A percentile compares a stretch with the other conserved stretches of the same genome.
Conservation (phyloP, 30 jellyfish, hydroid and myxozoan genomes). For the Turritopsis rubra region DNA sequence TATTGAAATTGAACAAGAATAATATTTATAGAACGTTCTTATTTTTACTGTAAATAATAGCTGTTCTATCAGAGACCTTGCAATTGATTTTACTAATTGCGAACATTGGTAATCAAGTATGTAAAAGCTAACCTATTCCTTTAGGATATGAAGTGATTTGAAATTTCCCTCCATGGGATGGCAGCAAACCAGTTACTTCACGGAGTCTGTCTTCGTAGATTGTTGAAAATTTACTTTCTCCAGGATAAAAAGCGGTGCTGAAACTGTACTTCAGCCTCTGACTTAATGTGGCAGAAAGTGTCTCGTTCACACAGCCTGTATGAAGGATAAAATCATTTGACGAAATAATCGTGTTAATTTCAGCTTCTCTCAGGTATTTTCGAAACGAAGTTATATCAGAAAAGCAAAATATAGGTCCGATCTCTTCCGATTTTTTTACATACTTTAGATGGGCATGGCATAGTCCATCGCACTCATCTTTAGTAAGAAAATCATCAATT, state of each 20-base stretch:
- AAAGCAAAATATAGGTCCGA: constrained; percentile 66
- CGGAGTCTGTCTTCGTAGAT: constrained; percentile 47
- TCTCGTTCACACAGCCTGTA: constrained; percentile 63
- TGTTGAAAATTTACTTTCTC: constrained; percentile 66
- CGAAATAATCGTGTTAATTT: constrained; percentile 8
- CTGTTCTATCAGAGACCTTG: no score
- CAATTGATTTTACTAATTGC: no score
- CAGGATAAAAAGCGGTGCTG: constrained; percentile 83
- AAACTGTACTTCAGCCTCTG: constrained; percentile 45
- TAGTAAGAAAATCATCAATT: constrained; percentile 59
- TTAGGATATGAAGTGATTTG: constrained; percentile 70
- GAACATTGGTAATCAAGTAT: not conserved
- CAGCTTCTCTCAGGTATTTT: constrained; percentile 47
- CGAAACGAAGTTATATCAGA: constrained; percentile 53
- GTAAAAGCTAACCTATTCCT: constrained; percentile 47
- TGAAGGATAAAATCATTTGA: constrained; percentile 45
- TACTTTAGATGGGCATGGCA: constrained; percentile 54
- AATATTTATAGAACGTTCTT: no score
- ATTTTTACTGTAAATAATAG: no score
- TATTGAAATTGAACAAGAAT: no score
- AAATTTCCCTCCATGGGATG: constrained; percentile 75
- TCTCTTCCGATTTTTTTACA: constrained; percentile 30
- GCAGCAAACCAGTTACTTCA: constrained; percentile 46
- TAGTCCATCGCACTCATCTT: constrained; percentile 66
- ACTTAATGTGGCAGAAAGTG: constrained; percentile 40